Evolutionary conservation across 2,797 vertebrate species (phyloP).

Genomic region (Mormyrops attenuatus): DNA sequence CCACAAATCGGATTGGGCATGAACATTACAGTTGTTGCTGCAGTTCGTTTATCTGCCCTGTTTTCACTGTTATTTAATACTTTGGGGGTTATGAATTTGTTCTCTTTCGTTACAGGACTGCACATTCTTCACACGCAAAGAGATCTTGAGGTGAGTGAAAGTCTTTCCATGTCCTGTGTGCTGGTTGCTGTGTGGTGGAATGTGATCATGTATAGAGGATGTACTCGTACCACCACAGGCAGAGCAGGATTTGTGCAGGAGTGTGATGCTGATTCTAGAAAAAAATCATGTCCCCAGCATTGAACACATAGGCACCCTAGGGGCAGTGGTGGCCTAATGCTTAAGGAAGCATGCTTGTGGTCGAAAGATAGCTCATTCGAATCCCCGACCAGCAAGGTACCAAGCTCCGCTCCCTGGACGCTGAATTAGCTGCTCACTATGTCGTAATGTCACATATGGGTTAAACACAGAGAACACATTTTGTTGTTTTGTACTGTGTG

Average conservation of each 20-base stretch:
- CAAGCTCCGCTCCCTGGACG: neutral
- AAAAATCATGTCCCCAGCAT: neutral
- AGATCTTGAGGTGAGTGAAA: slow-evolving; percentile 89
- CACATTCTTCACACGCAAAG: slow-evolving; percentile 95
- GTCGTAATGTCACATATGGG: neutral
- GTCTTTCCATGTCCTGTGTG: neutral
- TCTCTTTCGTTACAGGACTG: slow-evolving; percentile 75
- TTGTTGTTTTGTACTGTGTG: neutral
- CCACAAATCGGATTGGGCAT: neutral
- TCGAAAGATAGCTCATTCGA: neutral
- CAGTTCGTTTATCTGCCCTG: neutral
- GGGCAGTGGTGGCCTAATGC: neutral
- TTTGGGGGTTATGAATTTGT: neutral
- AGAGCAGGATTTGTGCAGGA: neutral
- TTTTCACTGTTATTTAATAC: neutral
- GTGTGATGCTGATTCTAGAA: neutral
- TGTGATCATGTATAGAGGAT: neutral
- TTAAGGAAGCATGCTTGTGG: neutral
- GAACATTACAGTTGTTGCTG: neutral
- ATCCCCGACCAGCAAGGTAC: neutral
- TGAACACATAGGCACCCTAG: neutral
- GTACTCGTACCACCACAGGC: neutral
- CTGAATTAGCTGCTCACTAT: neutral
- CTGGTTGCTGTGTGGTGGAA: neutral
- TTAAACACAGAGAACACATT: neutral